Percentiles rank a stretch among this genome's conserved stretches.
phyloP scores from a whole-genome alignment of 53 echinoderm and acorn worm species.

The Henricia sp. region DNA sequence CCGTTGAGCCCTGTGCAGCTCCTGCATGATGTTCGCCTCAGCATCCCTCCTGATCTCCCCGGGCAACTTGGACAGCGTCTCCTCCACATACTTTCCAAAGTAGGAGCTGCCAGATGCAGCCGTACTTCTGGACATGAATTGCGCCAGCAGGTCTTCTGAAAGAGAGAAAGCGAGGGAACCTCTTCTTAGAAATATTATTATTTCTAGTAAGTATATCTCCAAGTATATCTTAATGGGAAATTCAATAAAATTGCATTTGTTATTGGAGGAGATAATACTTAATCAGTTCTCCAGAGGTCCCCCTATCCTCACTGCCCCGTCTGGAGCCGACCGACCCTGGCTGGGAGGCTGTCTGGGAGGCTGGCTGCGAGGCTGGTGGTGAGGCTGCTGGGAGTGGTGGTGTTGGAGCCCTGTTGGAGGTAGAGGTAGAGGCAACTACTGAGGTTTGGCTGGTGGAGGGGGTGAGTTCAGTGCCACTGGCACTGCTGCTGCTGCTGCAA shows the following conservation, averaged over 20 bases:
- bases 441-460: slow-evolving; percentile 45
- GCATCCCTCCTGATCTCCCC: slow-evolving; percentile 36
- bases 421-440: slow-evolving; percentile 43
- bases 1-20: slow-evolving; percentile 42
- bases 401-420: slow-evolving; percentile 41
- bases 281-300: slow-evolving; percentile 37
- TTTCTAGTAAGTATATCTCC: slow-evolving; percentile 36
- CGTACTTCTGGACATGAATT: slow-evolving; percentile 35
- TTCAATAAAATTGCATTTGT: background rate
- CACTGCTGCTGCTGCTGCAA: slow-evolving; percentile 49
- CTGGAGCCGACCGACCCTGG: slow-evolving; percentile 23
- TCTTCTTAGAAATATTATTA: slow-evolving; percentile 17
- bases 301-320: slow-evolving; percentile 49
- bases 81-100: slow-evolving; percentile 47
- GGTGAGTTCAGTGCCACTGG: slow-evolving; percentile 42
- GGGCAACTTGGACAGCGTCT: slow-evolving; percentile 32
- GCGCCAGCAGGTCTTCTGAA: slow-evolving; percentile 42
- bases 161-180: slow-evolving; percentile 27
- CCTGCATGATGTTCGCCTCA: slow-evolving; percentile 28
- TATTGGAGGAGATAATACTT: background rate
- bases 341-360: slow-evolving; percentile 9
- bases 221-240: background rate
- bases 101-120: slow-evolving; percentile 31
- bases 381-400: slow-evolving; percentile 27
- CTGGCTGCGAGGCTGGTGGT: slow-evolving; percentile 30